Percentiles rank a stretch among this genome's conserved stretches.
Evolutionary conservation across 1,140 invertebrate genomes (phyloP).

Genomic region (Cylas formicarius): DNA sequence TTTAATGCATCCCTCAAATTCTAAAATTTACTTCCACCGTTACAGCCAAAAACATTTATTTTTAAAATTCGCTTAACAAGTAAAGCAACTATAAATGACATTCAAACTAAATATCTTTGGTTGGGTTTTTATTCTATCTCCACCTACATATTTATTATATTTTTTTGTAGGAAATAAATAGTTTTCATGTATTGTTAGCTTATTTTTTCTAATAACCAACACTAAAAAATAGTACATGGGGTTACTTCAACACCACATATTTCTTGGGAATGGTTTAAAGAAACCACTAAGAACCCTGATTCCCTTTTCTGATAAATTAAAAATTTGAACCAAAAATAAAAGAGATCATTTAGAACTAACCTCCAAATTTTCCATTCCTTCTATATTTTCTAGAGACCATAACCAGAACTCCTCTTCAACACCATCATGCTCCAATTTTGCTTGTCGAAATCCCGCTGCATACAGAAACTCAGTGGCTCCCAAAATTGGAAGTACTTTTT

Average conservation of each 20-base stretch:
- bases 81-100: too few relatives aligned
- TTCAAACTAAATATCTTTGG: too few relatives aligned
- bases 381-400: slow-evolving; percentile 50
- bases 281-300: too few relatives aligned
- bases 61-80: slow-evolving; percentile 4
- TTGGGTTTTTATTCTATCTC: too few relatives aligned
- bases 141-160: too few relatives aligned
- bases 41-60: slow-evolving; percentile 31
- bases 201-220: too few relatives aligned
- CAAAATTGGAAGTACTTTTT: slow-evolving; percentile 71
- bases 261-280: too few relatives aligned
- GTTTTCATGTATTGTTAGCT: too few relatives aligned
- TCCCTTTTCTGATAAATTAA: neutral
- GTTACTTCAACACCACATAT: too few relatives aligned
- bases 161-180: too few relatives aligned
- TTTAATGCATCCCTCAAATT: slow-evolving; percentile 65
- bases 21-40: too few relatives aligned
- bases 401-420: slow-evolving; percentile 57
- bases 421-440: slow-evolving; percentile 49
- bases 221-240: slow-evolving; percentile 1
- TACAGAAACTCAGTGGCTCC: slow-evolving; percentile 75
- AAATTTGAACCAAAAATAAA: slow-evolving; percentile 5
- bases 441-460: slow-evolving; percentile 72
- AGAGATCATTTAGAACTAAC: slow-evolving; percentile 40
- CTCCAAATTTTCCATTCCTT: slow-evolving; percentile 49